These are phyloP conservation scores for Fregata magnificens DNA, from an alignment of 2,113 vertebrate species.

Conservation along the genomic window DNA sequence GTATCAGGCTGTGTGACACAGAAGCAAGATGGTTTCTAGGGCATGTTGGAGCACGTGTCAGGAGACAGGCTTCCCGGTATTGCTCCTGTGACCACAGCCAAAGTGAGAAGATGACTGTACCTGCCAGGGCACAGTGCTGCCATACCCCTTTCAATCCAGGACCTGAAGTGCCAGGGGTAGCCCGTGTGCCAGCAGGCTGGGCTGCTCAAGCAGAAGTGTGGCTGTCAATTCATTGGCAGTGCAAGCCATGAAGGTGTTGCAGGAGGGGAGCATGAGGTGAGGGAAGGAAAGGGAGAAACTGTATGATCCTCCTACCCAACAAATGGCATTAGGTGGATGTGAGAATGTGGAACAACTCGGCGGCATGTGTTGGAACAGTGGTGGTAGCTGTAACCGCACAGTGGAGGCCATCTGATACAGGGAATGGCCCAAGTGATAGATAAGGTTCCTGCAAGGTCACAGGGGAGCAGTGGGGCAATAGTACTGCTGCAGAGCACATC, in stretches of 20 bases:
- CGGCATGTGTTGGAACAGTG: background rate
- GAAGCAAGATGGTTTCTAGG: background rate
- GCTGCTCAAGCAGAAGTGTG: background rate
- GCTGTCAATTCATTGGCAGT: background rate
- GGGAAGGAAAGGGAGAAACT: background rate
- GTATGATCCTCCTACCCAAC: background rate
- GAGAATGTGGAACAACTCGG: background rate
- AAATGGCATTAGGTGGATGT: background rate
- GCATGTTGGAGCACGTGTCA: background rate
- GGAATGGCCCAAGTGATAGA: background rate
- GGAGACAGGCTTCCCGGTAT: background rate
- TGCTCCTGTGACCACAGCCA: background rate
- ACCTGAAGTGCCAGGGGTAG: no score
- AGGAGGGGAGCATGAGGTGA: background rate
- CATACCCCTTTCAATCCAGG: background rate
- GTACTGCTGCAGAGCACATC: background rate
- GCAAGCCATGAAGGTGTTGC: background rate
- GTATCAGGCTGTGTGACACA: background rate
- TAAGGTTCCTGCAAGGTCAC: background rate
- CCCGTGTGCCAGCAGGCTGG: background rate
- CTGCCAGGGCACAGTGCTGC: background rate
- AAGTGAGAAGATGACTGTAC: background rate
- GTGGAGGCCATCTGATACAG: background rate
- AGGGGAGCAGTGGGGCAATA: background rate
- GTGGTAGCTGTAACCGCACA: background rate